Evolutionary conservation across 2,113 vertebrate species (phyloP), one percentile per base, ranked within the genome.

Genomic region (Colinus virginianus): DNA sequence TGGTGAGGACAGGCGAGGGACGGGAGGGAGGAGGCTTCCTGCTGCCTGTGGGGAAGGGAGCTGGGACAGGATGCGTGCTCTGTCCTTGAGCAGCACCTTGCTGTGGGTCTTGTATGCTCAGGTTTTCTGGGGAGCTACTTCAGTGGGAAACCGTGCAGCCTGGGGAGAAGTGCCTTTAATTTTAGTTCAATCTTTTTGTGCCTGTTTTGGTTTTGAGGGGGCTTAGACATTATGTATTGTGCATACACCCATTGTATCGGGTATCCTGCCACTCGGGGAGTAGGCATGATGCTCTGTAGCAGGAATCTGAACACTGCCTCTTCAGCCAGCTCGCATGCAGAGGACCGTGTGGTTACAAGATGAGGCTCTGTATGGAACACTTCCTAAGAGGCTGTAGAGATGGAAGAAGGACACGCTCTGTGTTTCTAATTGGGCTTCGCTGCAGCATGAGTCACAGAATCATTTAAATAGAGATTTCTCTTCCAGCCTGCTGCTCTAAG

Each of bases 1-100:
- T 61, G 90, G 43, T 84, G 69, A 45, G 30, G 95, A 94, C 90
- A 92, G 72, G 58, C 85, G 28, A 75, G 53, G 61, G 59, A 26
- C 15, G 68, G 64, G 53, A 53, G 72, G 84, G 45, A 28, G 11
- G 19, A 42, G 26, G 16, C 43, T 94, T 93, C 16, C 46, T 94
- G 56, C 69, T 68, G 72, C 68, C 55, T 80, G 48, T 79, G 0
- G 0, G 55, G 32, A 58, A 58, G 76, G 42, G 30, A 30, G 28
- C 42, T 34, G 56, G 22, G 25, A 19, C 61, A 30, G 64, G 30
- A 63, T 0, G 1, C 48, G 17, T 58, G 48, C 42, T 80, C 56
- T 76, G 21, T 55, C 53, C 42, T 32, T 32, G 53, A 82, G 63
- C 63, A 79, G 36, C 3, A 2, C 55, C 34, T 79, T 87, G 28